phyloP scores from a whole-genome alignment of 2,113 vertebrate species.

The Erinaceus europaeus region DNA sequence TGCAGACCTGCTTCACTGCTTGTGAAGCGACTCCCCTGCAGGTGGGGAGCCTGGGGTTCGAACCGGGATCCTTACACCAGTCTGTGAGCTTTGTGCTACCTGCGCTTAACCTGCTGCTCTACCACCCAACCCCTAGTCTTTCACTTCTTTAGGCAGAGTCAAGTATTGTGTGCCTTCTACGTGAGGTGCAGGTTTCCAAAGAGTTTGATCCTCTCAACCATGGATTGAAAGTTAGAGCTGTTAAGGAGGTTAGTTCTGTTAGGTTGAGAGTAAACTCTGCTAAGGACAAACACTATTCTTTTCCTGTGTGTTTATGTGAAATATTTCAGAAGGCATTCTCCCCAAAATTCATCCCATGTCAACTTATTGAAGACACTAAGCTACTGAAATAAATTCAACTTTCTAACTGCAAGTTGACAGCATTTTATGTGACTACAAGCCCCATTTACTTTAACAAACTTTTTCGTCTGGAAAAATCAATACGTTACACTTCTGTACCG shows the following conservation, averaged over 20 bases:
- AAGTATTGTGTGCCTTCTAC: background rate
- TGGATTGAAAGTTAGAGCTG: fast-evolving
- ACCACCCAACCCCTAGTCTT: no score
- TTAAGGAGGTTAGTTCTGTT: background rate
- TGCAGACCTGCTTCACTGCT: no score
- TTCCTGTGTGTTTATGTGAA: background rate
- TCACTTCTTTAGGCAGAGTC: background rate
- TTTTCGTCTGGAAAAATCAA: background rate
- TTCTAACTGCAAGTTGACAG: background rate
- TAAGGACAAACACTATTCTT: background rate
- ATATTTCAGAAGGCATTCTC: background rate
- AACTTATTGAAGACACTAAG: background rate
- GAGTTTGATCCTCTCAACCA: background rate
- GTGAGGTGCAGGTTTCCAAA: background rate
- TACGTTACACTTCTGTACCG: background rate
- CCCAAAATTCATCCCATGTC: background rate
- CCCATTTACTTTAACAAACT: background rate
- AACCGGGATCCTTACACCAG: no score
- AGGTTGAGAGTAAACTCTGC: background rate
- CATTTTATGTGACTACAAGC: background rate
- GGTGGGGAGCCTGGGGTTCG: no score
- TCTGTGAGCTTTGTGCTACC: no score
- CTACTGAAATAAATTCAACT: background rate
- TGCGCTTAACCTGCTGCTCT: no score
- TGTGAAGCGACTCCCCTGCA: no score